Evolutionary conservation across 2,888 invertebrate species (phyloP), one percentile per base, ranked within the genome.

Genomic region (Parapristionchus giblindavisi): DNA sequence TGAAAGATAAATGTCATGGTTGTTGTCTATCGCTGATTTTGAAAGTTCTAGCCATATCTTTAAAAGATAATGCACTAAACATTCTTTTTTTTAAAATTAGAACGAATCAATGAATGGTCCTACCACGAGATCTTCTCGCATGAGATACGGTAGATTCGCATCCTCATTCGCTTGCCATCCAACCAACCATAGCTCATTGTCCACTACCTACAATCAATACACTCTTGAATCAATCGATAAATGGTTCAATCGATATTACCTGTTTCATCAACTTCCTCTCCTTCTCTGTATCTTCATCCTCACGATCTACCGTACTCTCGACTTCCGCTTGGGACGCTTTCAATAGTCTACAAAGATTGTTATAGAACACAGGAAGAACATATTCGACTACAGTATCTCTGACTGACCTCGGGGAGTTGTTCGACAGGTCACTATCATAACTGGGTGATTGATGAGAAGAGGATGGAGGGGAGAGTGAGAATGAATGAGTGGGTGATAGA

Each of bases 161-260:
- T 83, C 83, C 52, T 81, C 80, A 32, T 81, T 80, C 6, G 83
- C 75, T n/a, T 78, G 78, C 76, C 78, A 79, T 1, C 77, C 77
- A 17, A 83, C 74, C 54, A 83, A 54, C 80, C 79, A 81, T 34
- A 83, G 58, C 66, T 80, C 81, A 32, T 76, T 76, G 51, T 83
- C 81, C 24, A 81, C 78, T 3, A 83, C 80, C 80, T 81, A 71
- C 21, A 14, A 51, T 51, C 21, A 51, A 51, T 17, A 21, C 14
- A 51, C 14, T 17, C 14, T 17, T 17, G 21, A 51, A 51, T 17
- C 51, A 51, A 51, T 51, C 51, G 51, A 51, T 51, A 51, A 14
- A 51, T 51, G 17, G 51, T 51, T 51, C 21, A 14, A 17, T 58
- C 36, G 6, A n/a, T 29, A 24, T 4, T 58, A 71, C 71, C 61